A percentile compares a stretch with the other conserved stretches of the same genome.
Conservation (phyloP, 2,888 invertebrate species). For the Atethmia centrago region DNA sequence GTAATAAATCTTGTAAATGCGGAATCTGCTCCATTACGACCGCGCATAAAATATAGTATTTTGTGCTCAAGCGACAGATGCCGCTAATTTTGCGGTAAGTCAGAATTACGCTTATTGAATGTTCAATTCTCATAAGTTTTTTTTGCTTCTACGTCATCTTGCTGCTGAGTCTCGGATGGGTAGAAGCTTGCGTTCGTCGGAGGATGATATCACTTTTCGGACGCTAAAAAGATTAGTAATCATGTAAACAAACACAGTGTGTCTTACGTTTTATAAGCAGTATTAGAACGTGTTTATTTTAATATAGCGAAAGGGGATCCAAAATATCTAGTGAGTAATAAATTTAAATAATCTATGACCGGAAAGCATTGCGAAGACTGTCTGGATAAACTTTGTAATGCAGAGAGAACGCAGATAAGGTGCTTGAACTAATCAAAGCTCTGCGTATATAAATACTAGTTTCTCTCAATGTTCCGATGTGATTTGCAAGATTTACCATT, state of each 20-base stretch:
- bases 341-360: conserved; percentile 64
- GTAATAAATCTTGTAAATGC: conserved; percentile 43
- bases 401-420: conserved; percentile 56
- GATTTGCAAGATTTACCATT: conserved; percentile 26
- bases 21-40: conserved; percentile 36
- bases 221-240: conserved; percentile 85
- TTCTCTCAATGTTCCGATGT: conserved; percentile 21
- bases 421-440: conserved; percentile 51
- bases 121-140: conserved; percentile 41
- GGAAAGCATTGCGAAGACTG: conserved; percentile 60
- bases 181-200: conserved; percentile 39
- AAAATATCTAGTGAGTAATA: conserved; percentile 66
- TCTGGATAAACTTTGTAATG: conserved; percentile 55
- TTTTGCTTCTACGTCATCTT: conserved; percentile 51
- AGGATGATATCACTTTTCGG: conserved; percentile 82
- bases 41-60: conserved; percentile 43
- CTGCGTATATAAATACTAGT: conserved; percentile 26
- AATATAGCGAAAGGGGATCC: conserved; percentile 59
- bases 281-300: conserved; percentile 72
- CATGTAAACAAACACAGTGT: conserved; percentile 82
- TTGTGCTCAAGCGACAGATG: conserved; percentile 36
- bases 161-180: conserved; percentile 39
- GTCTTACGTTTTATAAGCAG: conserved; percentile 74
- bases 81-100: conserved; percentile 38
- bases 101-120: conserved; percentile 48